phyloP scores from a whole-genome alignment of 2,888 invertebrate species.

The Hipparchia semele region DNA sequence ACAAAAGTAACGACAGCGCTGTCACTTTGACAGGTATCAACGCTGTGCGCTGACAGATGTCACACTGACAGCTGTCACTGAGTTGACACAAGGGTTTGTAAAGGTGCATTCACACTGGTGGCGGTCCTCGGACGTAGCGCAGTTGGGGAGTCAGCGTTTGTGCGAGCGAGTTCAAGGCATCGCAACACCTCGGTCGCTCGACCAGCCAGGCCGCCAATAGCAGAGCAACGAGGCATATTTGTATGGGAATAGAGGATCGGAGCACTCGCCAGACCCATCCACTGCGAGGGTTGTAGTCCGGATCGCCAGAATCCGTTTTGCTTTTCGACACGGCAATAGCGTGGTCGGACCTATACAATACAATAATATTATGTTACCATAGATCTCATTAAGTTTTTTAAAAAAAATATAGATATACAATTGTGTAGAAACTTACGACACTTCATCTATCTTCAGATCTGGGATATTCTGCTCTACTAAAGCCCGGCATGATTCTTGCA shows the following conservation, averaged over 20 bases:
- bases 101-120: constrained; percentile 75
- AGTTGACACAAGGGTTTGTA: constrained; percentile 12
- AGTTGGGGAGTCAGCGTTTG: constrained; percentile 91
- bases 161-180: constrained; percentile 89
- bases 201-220: constrained; percentile 89
- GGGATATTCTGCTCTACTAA: constrained; percentile 74
- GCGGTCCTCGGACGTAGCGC: constrained; percentile 91
- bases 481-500: constrained; percentile 88
- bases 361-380: too few relatives aligned
- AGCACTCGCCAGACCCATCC: constrained; percentile 89
- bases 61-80: constrained; percentile 22
- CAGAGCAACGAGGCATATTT: constrained; percentile 88
- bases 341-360: constrained; percentile 53
- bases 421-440: constrained; percentile 59
- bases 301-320: constrained; percentile 82
- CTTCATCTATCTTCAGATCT: constrained; percentile 70
- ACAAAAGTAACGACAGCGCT: neutral
- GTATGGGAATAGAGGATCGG: constrained; percentile 90
- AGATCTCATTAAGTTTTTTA: too few relatives aligned
- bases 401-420: constrained; percentile 4
- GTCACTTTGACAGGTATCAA: constrained; percentile 15
- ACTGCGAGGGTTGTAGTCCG: constrained; percentile 79
- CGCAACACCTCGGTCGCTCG: constrained; percentile 90
- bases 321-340: constrained; percentile 62
- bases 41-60: constrained; percentile 17